Evolutionary conservation across 2,797 vertebrate species (phyloP).

Genomic region (Alexandromys oeconomus): DNA sequence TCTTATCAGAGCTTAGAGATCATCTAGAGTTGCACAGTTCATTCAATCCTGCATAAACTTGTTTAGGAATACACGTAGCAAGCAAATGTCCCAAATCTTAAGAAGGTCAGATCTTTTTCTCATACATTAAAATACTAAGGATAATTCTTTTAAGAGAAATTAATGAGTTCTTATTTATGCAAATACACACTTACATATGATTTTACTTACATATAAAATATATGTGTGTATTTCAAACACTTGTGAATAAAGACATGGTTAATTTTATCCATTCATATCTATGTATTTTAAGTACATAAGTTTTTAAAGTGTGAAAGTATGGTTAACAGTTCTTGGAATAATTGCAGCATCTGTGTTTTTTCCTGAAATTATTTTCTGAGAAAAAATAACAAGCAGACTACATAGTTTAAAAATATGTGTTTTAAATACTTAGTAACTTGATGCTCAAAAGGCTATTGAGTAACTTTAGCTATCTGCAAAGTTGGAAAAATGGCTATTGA

Average conservation of each 20-base stretch:
- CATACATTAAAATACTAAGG: background rate
- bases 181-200: background rate
- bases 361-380: background rate
- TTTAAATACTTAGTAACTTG: constrained; percentile 41
- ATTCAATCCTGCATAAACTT: background rate
- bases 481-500: constrained; percentile 34
- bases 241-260: background rate
- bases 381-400: background rate
- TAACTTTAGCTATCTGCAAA: background rate
- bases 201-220: background rate
- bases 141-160: background rate
- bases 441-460: constrained; percentile 12
- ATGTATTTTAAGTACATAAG: constrained; percentile 11
- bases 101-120: background rate
- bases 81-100: constrained; percentile 52
- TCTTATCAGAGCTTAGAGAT: background rate
- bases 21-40: background rate
- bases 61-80: background rate
- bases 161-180: constrained; percentile 47
- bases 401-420: background rate
- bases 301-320: constrained; percentile 47
- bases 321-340: constrained; percentile 57
- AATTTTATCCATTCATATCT: background rate
- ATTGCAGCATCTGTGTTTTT: constrained; percentile 49
- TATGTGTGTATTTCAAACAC: background rate